Percentiles rank a stretch among this genome's conserved stretches.
Evolutionary conservation across 2,797 vertebrate genomes (phyloP).

Genomic region (Tolypeutes matacus): DNA sequence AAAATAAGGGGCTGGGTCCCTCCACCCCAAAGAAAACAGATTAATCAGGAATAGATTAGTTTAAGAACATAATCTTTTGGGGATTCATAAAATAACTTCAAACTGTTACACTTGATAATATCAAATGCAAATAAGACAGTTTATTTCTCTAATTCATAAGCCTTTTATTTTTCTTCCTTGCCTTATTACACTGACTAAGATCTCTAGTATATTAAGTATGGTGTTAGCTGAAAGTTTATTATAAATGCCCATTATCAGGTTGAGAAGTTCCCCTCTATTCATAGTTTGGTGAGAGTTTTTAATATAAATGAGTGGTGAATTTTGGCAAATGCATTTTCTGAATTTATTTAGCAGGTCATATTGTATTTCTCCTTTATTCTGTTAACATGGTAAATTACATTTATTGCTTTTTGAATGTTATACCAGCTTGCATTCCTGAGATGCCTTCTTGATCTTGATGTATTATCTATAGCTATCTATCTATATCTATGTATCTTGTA

Average conservation of each 20-base stretch:
- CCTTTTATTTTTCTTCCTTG: slow-evolving; percentile 32
- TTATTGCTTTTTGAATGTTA: slow-evolving; percentile 26
- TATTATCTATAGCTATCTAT: not conserved
- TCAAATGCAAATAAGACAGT: not conserved
- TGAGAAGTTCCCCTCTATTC: not conserved
- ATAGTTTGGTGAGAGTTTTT: not conserved
- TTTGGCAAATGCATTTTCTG: slow-evolving; percentile 16
- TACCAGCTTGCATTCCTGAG: not conserved
- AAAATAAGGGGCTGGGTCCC: too few relatives aligned
- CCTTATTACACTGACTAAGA: too few relatives aligned
- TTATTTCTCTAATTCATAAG: not conserved
- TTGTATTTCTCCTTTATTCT: not conserved
- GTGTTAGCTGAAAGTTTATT: not conserved
- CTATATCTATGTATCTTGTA: too few relatives aligned
- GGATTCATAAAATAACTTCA: too few relatives aligned
- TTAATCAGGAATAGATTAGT: too few relatives aligned
- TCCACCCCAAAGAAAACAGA: too few relatives aligned
- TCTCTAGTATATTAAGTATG: not conserved
- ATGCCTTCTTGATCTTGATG: not conserved
- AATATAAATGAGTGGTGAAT: not conserved
- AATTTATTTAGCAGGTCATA: slow-evolving; percentile 20
- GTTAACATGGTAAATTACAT: not conserved
- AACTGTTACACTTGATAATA: not conserved
- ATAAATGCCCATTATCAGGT: not conserved
- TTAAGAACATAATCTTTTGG: too few relatives aligned